Base-by-base conservation (phyloP, 2,797 vertebrate species). In the Anas georgica region DNA sequence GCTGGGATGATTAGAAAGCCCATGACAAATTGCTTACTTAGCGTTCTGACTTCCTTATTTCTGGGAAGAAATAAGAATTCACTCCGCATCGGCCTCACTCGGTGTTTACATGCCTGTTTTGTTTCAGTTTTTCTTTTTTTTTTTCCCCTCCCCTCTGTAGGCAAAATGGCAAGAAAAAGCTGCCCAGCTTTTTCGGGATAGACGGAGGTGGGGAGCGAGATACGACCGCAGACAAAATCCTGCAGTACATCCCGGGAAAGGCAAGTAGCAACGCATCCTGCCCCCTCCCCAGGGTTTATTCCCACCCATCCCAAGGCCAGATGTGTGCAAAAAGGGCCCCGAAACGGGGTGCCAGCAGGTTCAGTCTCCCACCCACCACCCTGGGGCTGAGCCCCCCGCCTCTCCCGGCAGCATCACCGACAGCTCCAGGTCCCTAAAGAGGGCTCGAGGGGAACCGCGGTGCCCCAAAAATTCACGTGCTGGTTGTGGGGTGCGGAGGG, bases 181-280 rank as follows among this genome's bases (percentile, higher is more conserved):
- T 97, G 72, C 96, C 97, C 17, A 94, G 96, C 88, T 96, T 98
- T 72, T 97, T 98, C 37, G 97, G 97, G 43, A 45, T 93, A 2
- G 98, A 98, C 56, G 96, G 94, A 29, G 74, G 90, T 17, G 89
- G 58, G 5, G 97, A 97, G 39, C 91, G 96, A 83, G 97, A 97
- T 50, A 86, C 86, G 2, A 82, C 92, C 4, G 86, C 97, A 2
- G 97, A 98, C 83, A 98, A 97, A 94, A 97, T 98, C 93, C 97
- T 98, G 91, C 95, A 96, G 86, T 98, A 98, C 63, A 96, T 98
- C 37, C 97, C 98, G 0, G 98, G 96, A 23, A 96, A 97, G 97
- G 98, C 97, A 96, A 98, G 98, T 94, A 41, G 90, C 69, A 73
- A 22, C 85, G 4, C 54, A 75, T 39, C n/a, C 69, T 59, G 1